phyloP scores from a whole-genome alignment of 2,888 invertebrate genomes.

The Rugalucina vietnamica region DNA sequence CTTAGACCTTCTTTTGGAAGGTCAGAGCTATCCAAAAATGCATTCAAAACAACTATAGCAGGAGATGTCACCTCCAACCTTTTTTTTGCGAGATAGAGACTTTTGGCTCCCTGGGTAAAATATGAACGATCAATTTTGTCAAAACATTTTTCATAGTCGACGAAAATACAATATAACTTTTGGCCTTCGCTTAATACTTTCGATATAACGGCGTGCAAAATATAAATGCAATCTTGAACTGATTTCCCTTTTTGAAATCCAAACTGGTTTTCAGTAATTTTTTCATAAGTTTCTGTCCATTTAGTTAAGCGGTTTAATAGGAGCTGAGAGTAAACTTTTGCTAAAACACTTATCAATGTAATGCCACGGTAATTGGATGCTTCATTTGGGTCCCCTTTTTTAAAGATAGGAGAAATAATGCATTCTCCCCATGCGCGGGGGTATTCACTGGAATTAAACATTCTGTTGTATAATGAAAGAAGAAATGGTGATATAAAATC shows the following conservation, averaged over 20 bases:
- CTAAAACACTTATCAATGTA: slow-evolving; percentile 23
- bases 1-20: too few relatives aligned
- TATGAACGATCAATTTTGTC: slow-evolving; percentile 26
- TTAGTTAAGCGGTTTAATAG: slow-evolving; percentile 9
- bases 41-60: too few relatives aligned
- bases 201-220: slow-evolving; percentile 32
- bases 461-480: slow-evolving; percentile 15
- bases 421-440: slow-evolving; percentile 36
- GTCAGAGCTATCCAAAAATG: too few relatives aligned
- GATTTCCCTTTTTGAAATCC: slow-evolving; percentile 37
- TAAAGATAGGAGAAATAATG: slow-evolving; percentile 32
- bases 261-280: slow-evolving; percentile 28
- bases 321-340: slow-evolving; percentile 34
- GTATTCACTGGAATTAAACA: slow-evolving; percentile 20
- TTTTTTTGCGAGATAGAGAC: too few relatives aligned
- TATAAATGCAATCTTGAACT: slow-evolving; percentile 26
- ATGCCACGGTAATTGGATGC: slow-evolving; percentile 14
- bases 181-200: slow-evolving; percentile 16
- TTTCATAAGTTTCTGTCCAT: slow-evolving; percentile 29
- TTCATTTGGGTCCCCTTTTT: slow-evolving; percentile 1
- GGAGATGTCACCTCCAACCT: too few relatives aligned
- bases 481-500: slow-evolving; percentile 24
- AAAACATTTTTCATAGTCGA: slow-evolving; percentile 44
- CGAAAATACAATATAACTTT: slow-evolving; percentile 31
- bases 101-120: too few relatives aligned